A percentile compares a stretch with the other conserved stretches of the same genome.
Evolutionary conservation across 2,797 vertebrate genomes (phyloP).

Genomic region (Sebastes baramenuke): DNA sequence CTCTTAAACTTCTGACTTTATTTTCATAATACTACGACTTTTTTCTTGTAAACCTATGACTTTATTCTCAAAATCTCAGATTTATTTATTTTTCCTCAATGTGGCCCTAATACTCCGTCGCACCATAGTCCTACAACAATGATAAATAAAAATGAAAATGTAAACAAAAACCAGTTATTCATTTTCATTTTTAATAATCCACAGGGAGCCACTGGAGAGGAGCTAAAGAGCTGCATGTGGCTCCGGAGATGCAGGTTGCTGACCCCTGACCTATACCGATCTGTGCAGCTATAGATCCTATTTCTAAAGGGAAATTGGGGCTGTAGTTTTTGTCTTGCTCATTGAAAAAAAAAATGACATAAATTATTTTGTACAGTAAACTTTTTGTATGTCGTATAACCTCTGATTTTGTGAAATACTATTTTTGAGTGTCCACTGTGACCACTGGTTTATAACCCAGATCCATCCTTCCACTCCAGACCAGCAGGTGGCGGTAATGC

Average conservation of each 20-base stretch:
- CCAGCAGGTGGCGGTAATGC: not conserved
- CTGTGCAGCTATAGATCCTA: not conserved
- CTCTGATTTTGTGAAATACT: not conserved
- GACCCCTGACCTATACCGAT: not conserved
- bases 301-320: not conserved
- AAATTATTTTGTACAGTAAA: not conserved
- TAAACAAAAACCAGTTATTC: too few relatives aligned
- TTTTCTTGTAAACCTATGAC: too few relatives aligned
- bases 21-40: too few relatives aligned
- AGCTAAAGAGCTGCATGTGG: too few relatives aligned
- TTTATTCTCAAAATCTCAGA: too few relatives aligned
- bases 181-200: accelerated
- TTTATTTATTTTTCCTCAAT: accelerated
- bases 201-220: too few relatives aligned
- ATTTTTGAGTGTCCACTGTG: not conserved
- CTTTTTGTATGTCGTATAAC: not conserved
- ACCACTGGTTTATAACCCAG: not conserved
- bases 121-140: too few relatives aligned
- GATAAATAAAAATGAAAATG: too few relatives aligned
- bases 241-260: accelerated
- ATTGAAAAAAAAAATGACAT: not conserved
- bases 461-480: not conserved
- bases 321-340: not conserved
- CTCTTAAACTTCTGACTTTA: too few relatives aligned
- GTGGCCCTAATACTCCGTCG: too few relatives aligned